phyloP scores from a whole-genome alignment of 2,797 vertebrate species.

The Enteromius thamalakanensis region DNA sequence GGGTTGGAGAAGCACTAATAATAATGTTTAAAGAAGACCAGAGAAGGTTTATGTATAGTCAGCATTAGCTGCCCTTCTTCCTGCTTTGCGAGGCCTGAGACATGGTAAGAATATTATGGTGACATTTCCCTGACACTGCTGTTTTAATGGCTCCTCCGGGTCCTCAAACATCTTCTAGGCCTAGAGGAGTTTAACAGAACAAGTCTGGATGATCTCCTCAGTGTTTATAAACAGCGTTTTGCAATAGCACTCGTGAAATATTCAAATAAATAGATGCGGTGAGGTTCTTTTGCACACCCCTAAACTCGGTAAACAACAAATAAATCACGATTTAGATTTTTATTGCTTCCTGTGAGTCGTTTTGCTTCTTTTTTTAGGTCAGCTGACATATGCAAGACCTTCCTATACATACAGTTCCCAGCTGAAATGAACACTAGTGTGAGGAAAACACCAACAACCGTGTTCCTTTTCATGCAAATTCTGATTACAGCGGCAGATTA shows the following conservation, averaged over 20 bases:
- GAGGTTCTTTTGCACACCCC: background rate
- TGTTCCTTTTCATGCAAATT: background rate
- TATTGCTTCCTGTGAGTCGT: background rate
- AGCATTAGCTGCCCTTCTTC: conserved; percentile 39
- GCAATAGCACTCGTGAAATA: background rate
- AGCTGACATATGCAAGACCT: background rate
- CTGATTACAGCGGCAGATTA: background rate
- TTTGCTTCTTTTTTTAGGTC: background rate
- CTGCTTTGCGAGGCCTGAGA: conserved; percentile 15
- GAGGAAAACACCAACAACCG: background rate
- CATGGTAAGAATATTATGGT: conserved; percentile 33
- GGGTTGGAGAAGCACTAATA: background rate
- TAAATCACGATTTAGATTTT: background rate
- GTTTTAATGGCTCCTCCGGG: conserved; percentile 28
- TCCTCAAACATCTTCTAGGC: conserved; percentile 20
- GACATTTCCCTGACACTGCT: conserved; percentile 20
- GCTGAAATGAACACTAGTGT: background rate
- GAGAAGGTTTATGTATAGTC: conserved; percentile 42
- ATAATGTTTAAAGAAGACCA: background rate
- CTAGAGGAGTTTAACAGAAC: conserved; percentile 22
- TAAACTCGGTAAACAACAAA: background rate
- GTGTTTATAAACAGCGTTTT: conserved; percentile 16
- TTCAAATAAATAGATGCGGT: background rate
- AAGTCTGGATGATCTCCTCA: background rate
- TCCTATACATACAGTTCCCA: background rate